phyloP scores from a whole-genome alignment of 2,888 invertebrate species.

The Ptilodon capucinus region DNA sequence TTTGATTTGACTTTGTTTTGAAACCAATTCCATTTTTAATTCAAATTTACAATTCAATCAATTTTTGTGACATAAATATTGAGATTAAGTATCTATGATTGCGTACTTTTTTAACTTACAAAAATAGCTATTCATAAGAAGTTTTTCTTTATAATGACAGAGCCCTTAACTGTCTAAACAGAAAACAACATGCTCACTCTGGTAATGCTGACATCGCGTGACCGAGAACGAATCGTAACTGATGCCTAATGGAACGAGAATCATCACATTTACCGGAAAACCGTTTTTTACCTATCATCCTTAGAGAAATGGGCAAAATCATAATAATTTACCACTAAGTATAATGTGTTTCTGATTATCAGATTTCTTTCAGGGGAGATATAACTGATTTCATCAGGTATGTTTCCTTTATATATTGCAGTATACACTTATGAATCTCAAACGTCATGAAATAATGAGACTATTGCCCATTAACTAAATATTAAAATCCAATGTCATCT shows the following conservation, averaged over 20 bases:
- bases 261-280: constrained; percentile 74
- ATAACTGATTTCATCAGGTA: background rate
- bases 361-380: constrained; percentile 28
- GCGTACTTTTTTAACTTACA: too few species aligned
- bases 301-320: constrained; percentile 57
- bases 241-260: constrained; percentile 75
- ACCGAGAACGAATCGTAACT: constrained; percentile 71
- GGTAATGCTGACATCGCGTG: constrained; percentile 78
- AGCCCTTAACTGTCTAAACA: constrained; percentile 24
- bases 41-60: too few species aligned
- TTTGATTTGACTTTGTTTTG: too few species aligned
- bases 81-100: too few species aligned
- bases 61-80: too few species aligned
- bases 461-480: too few species aligned
- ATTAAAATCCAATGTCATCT: too few species aligned
- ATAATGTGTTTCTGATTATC: constrained; percentile 67
- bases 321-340: constrained; percentile 53
- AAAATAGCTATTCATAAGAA: background rate
- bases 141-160: constrained; percentile 9
- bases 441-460: too few species aligned
- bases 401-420: too few species aligned
- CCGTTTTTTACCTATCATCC: constrained; percentile 69
- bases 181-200: constrained; percentile 50
- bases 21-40: too few species aligned
- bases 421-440: too few species aligned